phyloP scores from a whole-genome alignment of 1,140 invertebrate genomes.

The Leptinotarsa lineolata region DNA sequence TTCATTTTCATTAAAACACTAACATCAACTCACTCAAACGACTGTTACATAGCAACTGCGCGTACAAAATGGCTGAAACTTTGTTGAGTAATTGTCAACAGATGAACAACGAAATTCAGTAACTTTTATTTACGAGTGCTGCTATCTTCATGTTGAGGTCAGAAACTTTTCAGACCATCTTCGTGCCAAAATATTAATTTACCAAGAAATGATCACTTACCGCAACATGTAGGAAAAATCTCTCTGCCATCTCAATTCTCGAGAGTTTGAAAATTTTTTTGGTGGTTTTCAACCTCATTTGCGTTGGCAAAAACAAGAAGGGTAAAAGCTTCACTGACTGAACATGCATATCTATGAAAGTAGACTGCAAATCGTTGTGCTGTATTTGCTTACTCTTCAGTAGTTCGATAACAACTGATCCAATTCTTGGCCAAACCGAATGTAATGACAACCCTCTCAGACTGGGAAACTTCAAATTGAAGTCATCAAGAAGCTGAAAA shows the following conservation, averaged over 20 bases:
- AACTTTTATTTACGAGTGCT: too few relatives aligned
- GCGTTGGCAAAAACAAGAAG: not conserved
- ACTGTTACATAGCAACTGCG: too few relatives aligned
- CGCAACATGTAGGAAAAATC: slow-evolving; percentile 9
- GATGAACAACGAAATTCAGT: too few relatives aligned
- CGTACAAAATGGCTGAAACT: too few relatives aligned
- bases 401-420: slow-evolving; percentile 5
- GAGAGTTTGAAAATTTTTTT: not conserved
- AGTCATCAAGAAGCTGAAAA: slow-evolving; percentile 13
- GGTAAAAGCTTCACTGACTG: slow-evolving; percentile 1
- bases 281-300: slow-evolving; percentile 2
- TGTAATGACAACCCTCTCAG: not conserved
- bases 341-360: not conserved
- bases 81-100: too few relatives aligned
- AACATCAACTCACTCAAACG: too few relatives aligned
- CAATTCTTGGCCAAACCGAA: slow-evolving; percentile 7
- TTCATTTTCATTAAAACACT: too few relatives aligned
- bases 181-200: too few relatives aligned
- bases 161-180: too few relatives aligned
- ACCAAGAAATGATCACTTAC: not conserved
- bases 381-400: not conserved
- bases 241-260: slow-evolving; percentile 6
- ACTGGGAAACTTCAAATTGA: not conserved
- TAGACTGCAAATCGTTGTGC: not conserved
- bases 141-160: too few relatives aligned